A percentile compares a stretch with the other conserved stretches of the same genome.
Evolutionary conservation across 2,113 vertebrate species (phyloP).

Genomic region (Genyomyrus donnyi): DNA sequence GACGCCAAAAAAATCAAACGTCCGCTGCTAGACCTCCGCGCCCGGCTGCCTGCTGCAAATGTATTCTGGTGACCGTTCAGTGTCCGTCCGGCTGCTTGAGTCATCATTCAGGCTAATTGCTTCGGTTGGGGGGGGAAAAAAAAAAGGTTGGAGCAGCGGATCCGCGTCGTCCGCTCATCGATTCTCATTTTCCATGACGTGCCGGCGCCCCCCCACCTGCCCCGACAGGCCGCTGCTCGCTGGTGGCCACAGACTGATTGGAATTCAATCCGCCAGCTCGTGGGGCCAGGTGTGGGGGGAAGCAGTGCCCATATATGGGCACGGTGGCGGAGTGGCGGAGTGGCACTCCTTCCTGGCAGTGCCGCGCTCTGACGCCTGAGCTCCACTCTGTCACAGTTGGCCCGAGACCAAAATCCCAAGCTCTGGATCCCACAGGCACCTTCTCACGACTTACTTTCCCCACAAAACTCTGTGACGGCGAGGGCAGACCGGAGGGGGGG

Average conservation of each 20-base stretch:
- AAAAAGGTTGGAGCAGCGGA: not conserved
- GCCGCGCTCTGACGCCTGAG: not conserved
- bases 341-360: not conserved
- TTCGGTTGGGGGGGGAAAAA: not conserved
- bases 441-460: not conserved
- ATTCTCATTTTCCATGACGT: not conserved
- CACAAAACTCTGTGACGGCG: not conserved
- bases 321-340: not conserved
- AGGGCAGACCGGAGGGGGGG: not conserved
- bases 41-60: not conserved
- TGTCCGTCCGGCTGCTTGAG: not conserved
- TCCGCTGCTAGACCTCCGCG: not conserved
- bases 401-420: not conserved
- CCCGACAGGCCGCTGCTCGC: not conserved
- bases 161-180: not conserved
- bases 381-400: constrained; percentile 14
- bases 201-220: not conserved
- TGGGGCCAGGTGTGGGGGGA: not conserved
- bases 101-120: not conserved
- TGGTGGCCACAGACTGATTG: not conserved
- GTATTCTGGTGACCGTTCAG: not conserved
- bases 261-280: constrained; percentile 15
- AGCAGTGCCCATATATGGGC: constrained; percentile 15
- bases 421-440: not conserved
- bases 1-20: no score